Evolutionary conservation across 2,113 vertebrate species (phyloP), one percentile per base, ranked within the genome.

Genomic region (Isurus oxyrinchus): DNA sequence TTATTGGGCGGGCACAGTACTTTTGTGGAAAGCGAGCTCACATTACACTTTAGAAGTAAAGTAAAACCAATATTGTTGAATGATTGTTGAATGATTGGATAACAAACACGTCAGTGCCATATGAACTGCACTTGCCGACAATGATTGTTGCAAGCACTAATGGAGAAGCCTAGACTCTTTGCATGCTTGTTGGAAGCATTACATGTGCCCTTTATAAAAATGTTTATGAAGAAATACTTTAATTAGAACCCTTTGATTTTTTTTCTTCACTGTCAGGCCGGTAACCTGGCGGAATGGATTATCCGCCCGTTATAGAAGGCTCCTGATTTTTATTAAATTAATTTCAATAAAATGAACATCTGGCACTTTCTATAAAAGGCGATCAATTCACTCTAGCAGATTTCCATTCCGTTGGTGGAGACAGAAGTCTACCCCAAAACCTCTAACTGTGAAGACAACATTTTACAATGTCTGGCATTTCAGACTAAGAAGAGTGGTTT

Each of bases 341-440:
- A 94, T 94, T 63, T 35, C 55, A 61, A 61, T 93, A 5, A 61
- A 63, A 94, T 94, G 90, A 94, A 94, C n/a, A 94, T 63, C 19
- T 16, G 59, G 21, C 55, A 35, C 1, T 1, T 40, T 66, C n/a
- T 31, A 91, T 14, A 59, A 59, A 3, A 35, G 55, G 35, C 53
- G 59, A 16, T 21, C 59, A 94, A 40, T 63, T 61, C 13, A 61
- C 27, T 19, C 57, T n/a, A 57, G 59, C n/a, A 63, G 35, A 44
- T 63, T 40, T 11, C 35, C 1, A 6, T 23, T 94, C 90, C 44
- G 11, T 3, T 13, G 13, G 31, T 61, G 40, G 61, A 25, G 59
- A 40, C 59, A 94, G 59, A 94, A 94, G 57, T 63, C 59, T 94
- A 63, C n/a, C 21, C 35, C 35, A n/a, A 59, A 66, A 19, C 66